Evolutionary conservation across 2,797 vertebrate species (phyloP).

Genomic region (Odontamblyopus rebecca): DNA sequence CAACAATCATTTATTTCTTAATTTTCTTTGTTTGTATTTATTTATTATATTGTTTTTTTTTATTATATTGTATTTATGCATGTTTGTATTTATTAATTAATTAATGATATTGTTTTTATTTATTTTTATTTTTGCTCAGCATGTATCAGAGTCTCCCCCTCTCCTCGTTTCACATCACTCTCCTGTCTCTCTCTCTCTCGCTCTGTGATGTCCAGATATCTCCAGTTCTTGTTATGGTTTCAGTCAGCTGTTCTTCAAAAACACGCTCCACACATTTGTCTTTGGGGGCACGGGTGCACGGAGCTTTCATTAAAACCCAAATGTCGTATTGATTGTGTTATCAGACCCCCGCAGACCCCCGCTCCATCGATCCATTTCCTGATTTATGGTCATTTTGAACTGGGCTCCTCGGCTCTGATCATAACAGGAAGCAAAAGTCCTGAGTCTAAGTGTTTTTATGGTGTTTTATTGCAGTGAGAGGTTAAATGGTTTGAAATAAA

Average conservation of each 20-base stretch:
- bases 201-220: constrained; percentile 67
- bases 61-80: too few relatives aligned
- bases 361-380: constrained; percentile 87
- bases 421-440: constrained; percentile 87
- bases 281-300: constrained; percentile 80
- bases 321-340: constrained; percentile 97
- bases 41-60: too few relatives aligned
- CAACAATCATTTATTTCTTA: too few relatives aligned
- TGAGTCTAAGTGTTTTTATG: constrained; percentile 85
- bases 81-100: too few relatives aligned
- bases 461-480: constrained; percentile 71
- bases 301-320: constrained; percentile 98
- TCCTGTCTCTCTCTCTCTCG: background rate
- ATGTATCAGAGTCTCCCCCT: too few relatives aligned
- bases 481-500: constrained; percentile 38
- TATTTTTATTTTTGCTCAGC: too few relatives aligned
- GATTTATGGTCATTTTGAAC: constrained; percentile 98
- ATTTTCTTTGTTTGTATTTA: too few relatives aligned
- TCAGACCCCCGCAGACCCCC: constrained; percentile 87
- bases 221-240: constrained; percentile 72
- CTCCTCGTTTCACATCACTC: too few relatives aligned
- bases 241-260: constrained; percentile 79
- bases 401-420: constrained; percentile 94
- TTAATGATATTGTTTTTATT: too few relatives aligned
- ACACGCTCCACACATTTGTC: constrained; percentile 90